phyloP scores from a whole-genome alignment of 2,113 vertebrate genomes.

The Carettochelys insculpta region DNA sequence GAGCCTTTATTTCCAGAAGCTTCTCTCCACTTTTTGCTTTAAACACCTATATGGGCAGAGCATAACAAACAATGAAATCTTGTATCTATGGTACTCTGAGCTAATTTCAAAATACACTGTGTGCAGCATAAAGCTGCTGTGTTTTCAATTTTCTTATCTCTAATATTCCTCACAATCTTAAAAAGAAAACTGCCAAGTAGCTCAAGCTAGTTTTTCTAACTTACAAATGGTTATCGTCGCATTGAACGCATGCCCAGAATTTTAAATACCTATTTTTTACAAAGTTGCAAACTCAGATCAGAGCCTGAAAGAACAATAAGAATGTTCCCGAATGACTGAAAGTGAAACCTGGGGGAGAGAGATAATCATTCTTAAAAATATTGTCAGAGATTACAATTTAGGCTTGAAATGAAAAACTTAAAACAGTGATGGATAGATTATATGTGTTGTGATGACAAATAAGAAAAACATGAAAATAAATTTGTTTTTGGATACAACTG shows the following conservation, averaged over 20 bases:
- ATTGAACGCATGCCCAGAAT: neutral
- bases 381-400: neutral
- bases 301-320: neutral
- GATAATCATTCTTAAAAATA: neutral
- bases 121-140: neutral
- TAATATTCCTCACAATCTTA: neutral
- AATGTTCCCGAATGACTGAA: neutral
- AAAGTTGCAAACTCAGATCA: neutral
- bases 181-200: neutral
- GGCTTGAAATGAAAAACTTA: neutral
- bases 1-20: conserved; percentile 85
- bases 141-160: neutral
- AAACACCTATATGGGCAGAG: conserved; percentile 83
- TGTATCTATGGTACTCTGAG: neutral
- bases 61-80: conserved; percentile 2
- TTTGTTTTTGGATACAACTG: neutral
- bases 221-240: neutral
- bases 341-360: neutral
- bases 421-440: neutral
- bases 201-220: neutral
- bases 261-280: neutral
- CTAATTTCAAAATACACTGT: neutral
- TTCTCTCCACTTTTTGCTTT: conserved; percentile 92
- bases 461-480: neutral
- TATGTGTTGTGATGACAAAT: neutral